Evolutionary conservation across 2,113 vertebrate genomes (phyloP), one percentile per base, ranked within the genome.

Genomic region (Falco punctatus): DNA sequence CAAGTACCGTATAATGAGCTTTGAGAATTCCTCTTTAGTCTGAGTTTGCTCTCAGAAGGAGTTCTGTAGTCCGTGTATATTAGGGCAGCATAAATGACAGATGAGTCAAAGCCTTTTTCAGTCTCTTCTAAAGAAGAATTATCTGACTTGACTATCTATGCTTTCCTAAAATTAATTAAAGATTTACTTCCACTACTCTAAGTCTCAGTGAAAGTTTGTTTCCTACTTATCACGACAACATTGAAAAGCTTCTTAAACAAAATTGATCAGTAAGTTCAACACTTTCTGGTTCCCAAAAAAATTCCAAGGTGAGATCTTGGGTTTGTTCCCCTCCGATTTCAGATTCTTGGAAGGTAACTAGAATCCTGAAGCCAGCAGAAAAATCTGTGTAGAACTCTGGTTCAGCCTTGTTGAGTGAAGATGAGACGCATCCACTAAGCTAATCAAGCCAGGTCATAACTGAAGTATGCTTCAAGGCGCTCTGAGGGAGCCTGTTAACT

Each of bases 1-100:
- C 85, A 96, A 94, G 69, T 79, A 91, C 73, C 19, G 30, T 70
- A 78, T 95, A 96, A 96, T 92, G 81, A 97, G 92, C 86, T 94
- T 92, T 78, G 84, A 95, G 89, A 92, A 93, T 93, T 92, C 46
- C 57, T 96, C 86, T 92, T 91, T 71, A 94, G 95, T 94, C 66
- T 85, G 70, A 59, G 35, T 87, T 91, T 89, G 54, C 38, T 89
- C 90, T 89, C 75, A 58, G 75, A 83, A 95, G 71, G 24, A 91
- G 79, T 70, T 95, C 81, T 94, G 83, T n/a, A 91, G 86, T 62
- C 83, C 92, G 14, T 78, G 61, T 86, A 79, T 93, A 94, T 91
- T 66, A 94, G 90, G 73, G 58, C 51, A 94, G 86, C 26, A 65
- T 51, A 96, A 94, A 78, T 95, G 92, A 94, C 92, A 86, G 66